Evolutionary conservation across 2,888 invertebrate species (phyloP), one percentile per base, ranked within the genome.

Genomic region (Heliothis peltigera): DNA sequence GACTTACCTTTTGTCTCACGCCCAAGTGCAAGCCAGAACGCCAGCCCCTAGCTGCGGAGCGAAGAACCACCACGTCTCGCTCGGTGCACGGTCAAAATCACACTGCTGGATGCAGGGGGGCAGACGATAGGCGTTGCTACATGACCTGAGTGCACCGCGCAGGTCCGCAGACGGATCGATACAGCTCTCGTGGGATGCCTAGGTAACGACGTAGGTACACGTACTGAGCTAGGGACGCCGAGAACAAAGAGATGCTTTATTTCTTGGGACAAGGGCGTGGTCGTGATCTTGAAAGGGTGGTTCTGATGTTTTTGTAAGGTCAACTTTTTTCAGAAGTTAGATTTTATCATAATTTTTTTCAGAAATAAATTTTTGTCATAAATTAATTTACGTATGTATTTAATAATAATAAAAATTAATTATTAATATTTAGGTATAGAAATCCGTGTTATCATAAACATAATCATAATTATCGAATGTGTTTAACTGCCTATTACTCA

Each of bases 121-220:
- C 3, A 18, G 35, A 53, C 56, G 25, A 19, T 12, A 19, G 4
- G 3, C 28, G 46, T 39, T 39, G 12, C 21, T 51, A 12, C 25
- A 35, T 43, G 56, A 39, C 53, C 42, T 57, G 28, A 43, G 22
- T 65, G 66, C 53, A 71, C 3, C 35, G 70, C 72, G 70, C 70
- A 71, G 22, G 70, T 43, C 53, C 5, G 8, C 8, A 60, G 0
- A 17, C 21, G 10, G 44, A 55, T 66, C 70, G 42, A 71, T 70
- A 28, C 7, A n/a, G 6, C 8, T n/a, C 32, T n/a, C 19, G 12
- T 21, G 8, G 19, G 22, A 21, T 42, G 4, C 17, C 18, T 68
- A 51, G 44, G 28, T 12, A 4, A 10, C 25, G 21, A 22, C 46
- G 12, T 6, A 15, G n/a, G n/a, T 21, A 39, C 1, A 22, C 22